These are phyloP conservation scores for Eucriotettix oculatus DNA, from an alignment of 2,888 invertebrate species.

Conservation along the genomic window DNA sequence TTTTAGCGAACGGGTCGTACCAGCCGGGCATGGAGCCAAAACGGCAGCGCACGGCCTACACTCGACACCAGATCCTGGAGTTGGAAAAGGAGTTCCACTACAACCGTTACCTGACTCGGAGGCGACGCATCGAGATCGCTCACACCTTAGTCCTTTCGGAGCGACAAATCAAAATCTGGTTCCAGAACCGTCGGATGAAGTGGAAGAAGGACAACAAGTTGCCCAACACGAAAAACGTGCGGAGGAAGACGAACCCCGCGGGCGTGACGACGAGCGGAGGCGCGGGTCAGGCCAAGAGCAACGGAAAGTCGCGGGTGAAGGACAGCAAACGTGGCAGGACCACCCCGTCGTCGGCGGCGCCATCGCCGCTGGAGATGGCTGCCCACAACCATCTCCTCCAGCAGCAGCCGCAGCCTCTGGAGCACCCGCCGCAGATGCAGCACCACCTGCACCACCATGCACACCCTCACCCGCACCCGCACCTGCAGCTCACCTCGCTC, in stretches of 20 bases:
- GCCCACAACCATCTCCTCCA: constrained; percentile 19
- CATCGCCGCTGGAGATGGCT: not conserved
- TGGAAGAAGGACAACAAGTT: constrained; percentile 80
- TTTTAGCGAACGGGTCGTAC: constrained; percentile 70
- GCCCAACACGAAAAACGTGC: constrained; percentile 66
- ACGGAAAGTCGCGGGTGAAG: constrained; percentile 32
- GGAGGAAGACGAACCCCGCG: constrained; percentile 60
- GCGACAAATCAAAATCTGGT: constrained; percentile 81
- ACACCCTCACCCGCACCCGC: constrained; percentile 31
- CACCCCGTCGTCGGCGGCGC: constrained; percentile 14
- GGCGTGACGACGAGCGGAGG: constrained; percentile 43
- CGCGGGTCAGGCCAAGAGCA: constrained; percentile 33
- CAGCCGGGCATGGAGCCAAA: constrained; percentile 92
- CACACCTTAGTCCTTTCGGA: constrained; percentile 87
- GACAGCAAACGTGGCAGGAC: constrained; percentile 31
- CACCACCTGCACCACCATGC: constrained; percentile 36
- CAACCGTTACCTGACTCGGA: constrained; percentile 88
- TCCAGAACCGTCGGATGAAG: constrained; percentile 72
- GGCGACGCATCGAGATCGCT: constrained; percentile 92
- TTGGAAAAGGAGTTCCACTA: constrained; percentile 96
- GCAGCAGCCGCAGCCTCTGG: constrained; percentile 16
- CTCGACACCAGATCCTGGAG: constrained; percentile 93
- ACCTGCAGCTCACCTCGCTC: constrained; percentile 19
- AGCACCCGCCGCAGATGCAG: constrained; percentile 13
- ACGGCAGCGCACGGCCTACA: constrained; percentile 91